These are phyloP conservation scores for Amblyjoppa fuscipennis DNA, from an alignment of 2,888 invertebrate species.

Conservation along the genomic window DNA sequence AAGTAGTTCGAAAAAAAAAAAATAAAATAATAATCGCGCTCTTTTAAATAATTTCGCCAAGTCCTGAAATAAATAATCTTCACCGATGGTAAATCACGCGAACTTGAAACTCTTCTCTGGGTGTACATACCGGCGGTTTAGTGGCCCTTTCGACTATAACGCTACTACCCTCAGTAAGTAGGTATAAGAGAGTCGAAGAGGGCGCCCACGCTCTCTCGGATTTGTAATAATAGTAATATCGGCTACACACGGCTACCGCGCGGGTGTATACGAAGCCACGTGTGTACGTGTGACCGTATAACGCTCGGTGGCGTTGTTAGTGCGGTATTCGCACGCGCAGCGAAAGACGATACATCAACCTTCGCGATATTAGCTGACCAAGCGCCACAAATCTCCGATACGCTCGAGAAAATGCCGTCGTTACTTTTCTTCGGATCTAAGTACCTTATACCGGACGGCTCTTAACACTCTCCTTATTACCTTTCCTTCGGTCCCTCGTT, in stretches of 20 bases:
- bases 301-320: constrained; percentile 46
- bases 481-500: not conserved
- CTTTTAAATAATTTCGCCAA: too few relatives aligned
- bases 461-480: constrained; percentile 13
- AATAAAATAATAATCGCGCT: too few relatives aligned
- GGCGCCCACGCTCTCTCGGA: constrained; percentile 37
- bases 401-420: constrained; percentile 28
- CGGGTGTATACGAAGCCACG: constrained; percentile 11
- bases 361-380: constrained; percentile 72
- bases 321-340: constrained; percentile 41
- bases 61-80: not conserved
- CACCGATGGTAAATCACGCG: constrained; percentile 40
- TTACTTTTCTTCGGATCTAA: constrained; percentile 41
- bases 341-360: constrained; percentile 72
- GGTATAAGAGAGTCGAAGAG: constrained; percentile 36
- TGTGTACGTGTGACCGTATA: constrained; percentile 23
- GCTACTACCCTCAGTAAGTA: constrained; percentile 19
- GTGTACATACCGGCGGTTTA: constrained; percentile 43
- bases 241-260: constrained; percentile 22
- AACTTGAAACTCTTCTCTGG: constrained; percentile 26
- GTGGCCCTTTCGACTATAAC: constrained; percentile 34
- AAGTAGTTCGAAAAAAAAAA: too few relatives aligned
- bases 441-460: constrained; percentile 14
- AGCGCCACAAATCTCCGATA: constrained; percentile 69
- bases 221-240: constrained; percentile 54